Conservation (phyloP, 2,797 vertebrate species). For the Tachyglossus aculeatus region DNA sequence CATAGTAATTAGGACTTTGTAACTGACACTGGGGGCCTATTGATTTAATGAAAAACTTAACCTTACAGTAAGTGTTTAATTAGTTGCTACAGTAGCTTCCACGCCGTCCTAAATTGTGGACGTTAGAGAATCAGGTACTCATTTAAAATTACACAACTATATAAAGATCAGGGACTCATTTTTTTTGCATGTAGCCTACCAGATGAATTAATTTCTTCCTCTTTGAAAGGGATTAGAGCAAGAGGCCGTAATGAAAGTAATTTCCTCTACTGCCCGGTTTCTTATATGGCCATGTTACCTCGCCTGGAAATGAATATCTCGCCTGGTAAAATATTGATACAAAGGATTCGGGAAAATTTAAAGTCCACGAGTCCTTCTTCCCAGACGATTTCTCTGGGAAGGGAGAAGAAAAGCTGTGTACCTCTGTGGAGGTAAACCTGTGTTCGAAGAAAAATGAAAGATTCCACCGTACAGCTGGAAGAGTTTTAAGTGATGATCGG, state of each 20-base stretch:
- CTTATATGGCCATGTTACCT: conserved; percentile 30
- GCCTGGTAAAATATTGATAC: conserved; percentile 58
- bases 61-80: conserved; percentile 86
- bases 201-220: conserved; percentile 70
- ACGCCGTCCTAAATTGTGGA: conserved; percentile 81
- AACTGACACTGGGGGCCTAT: conserved; percentile 83
- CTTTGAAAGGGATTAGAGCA: conserved; percentile 64
- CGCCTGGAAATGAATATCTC: conserved; percentile 43
- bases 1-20: conserved; percentile 85
- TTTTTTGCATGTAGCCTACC: conserved; percentile 68
- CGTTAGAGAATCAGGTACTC: conserved; percentile 79
- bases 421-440: background rate
- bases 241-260: conserved; percentile 57
- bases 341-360: conserved; percentile 38
- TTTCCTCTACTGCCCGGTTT: conserved; percentile 53
- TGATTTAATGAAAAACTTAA: conserved; percentile 87
- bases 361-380: conserved; percentile 24
- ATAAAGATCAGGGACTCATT: conserved; percentile 75
- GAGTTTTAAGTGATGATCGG: background rate
- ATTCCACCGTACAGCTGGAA: background rate
- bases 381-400: conserved; percentile 36
- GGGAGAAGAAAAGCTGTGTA: conserved; percentile 29
- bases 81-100: conserved; percentile 78
- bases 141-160: conserved; percentile 78
- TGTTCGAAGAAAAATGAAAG: conserved; percentile 31